A percentile compares a stretch with the other conserved stretches of the same genome.
phyloP scores from a whole-genome alignment of 2,797 vertebrate genomes.

The Botia kubotai region DNA sequence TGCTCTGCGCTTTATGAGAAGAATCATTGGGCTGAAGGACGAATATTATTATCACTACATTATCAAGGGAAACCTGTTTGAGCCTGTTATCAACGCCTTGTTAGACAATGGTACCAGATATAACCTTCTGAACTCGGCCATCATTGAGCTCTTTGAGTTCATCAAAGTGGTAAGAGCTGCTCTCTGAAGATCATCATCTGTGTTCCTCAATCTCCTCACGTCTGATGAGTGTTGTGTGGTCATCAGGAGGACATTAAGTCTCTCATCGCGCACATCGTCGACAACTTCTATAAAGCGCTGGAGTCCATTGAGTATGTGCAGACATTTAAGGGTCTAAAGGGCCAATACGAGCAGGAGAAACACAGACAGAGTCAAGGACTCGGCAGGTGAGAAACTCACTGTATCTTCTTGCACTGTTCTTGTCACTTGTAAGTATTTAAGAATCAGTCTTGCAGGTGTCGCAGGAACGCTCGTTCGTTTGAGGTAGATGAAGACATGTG shows the following conservation, averaged over 20 bases:
- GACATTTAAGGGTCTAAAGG: slow-evolving; percentile 98
- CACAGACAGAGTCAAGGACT: slow-evolving; percentile 94
- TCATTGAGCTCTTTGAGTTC: slow-evolving; percentile 98
- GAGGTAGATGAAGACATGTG: slow-evolving; percentile 97
- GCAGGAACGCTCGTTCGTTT: slow-evolving; percentile 89
- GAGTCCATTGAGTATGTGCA: slow-evolving; percentile 99
- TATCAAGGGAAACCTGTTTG: slow-evolving; percentile 98
- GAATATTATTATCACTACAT: slow-evolving; percentile 99
- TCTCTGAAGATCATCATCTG: background rate
- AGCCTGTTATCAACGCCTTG: slow-evolving; percentile 96
- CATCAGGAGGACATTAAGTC: slow-evolving; percentile 96
- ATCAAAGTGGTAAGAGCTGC: slow-evolving; percentile 90
- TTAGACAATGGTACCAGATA: slow-evolving; percentile 98
- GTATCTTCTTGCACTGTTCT: background rate
- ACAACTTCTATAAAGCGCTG: slow-evolving; percentile 99
- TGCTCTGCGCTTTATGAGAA: slow-evolving; percentile 97
- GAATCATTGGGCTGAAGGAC: slow-evolving; percentile 97
- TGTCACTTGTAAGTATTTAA: background rate
- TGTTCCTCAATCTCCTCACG: background rate
- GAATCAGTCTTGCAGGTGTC: slow-evolving; percentile 79
- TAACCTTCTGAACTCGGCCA: slow-evolving; percentile 97
- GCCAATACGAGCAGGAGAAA: slow-evolving; percentile 96
- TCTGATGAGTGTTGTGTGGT: slow-evolving; percentile 15
- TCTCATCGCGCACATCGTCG: slow-evolving; percentile 97
- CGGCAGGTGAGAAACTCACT: slow-evolving; percentile 82